Evolutionary conservation across 2,888 invertebrate species (phyloP).

Genomic region (Cyaniris semiargus): DNA sequence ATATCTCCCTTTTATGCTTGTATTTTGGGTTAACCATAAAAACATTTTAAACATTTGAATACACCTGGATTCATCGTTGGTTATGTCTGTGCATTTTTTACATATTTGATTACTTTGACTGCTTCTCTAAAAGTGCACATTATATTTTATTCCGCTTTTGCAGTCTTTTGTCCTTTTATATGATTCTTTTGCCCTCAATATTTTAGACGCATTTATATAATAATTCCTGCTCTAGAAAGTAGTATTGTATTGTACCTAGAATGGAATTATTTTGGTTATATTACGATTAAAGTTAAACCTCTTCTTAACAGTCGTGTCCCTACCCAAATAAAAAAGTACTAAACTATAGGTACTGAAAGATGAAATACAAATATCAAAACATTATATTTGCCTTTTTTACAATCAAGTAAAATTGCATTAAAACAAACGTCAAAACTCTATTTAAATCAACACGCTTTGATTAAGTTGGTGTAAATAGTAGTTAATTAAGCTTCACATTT

Average conservation of each 20-base stretch:
- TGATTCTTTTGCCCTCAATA: background rate
- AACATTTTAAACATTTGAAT: constrained; percentile 13
- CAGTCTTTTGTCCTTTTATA: background rate
- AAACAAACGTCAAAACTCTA: constrained; percentile 36
- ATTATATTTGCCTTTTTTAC: background rate
- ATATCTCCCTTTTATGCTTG: constrained; percentile 27
- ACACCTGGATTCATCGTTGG: background rate
- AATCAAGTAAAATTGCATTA: constrained; percentile 36
- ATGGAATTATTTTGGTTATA: too few relatives aligned
- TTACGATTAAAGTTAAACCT: too few relatives aligned
- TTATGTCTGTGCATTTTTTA: background rate
- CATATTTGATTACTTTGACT: background rate
- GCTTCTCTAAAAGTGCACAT: background rate
- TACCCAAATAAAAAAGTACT: too few relatives aligned
- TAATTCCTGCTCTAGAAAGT: background rate
- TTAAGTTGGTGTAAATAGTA: constrained; percentile 40
- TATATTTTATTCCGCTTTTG: background rate
- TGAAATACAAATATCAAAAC: background rate
- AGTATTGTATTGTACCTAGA: too few relatives aligned
- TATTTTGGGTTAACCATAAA: constrained; percentile 16
- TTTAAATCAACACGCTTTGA: constrained; percentile 40
- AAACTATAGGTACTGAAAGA: too few relatives aligned
- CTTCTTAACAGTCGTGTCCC: too few relatives aligned
- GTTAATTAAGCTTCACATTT: constrained; percentile 39
- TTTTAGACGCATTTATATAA: background rate